Conservation (phyloP, 2,888 invertebrate species). For the Caenorhabditis zanzibari region DNA sequence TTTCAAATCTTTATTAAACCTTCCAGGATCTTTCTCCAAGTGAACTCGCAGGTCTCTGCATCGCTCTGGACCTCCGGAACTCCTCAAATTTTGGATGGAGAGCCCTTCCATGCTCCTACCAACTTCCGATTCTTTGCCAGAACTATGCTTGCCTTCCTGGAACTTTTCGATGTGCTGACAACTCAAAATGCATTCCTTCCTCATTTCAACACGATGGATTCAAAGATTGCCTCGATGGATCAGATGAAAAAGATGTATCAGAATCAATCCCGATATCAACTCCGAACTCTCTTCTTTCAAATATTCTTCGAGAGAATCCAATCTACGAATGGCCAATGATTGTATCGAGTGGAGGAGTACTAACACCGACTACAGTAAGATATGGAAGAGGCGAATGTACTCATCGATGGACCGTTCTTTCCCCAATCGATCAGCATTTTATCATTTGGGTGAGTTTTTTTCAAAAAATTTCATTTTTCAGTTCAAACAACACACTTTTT, state of each 20-base stretch:
- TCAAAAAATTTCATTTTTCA: not conserved
- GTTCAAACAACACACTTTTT: conserved; percentile 12
- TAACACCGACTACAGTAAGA: conserved; percentile 47
- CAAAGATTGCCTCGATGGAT: conserved; percentile 74
- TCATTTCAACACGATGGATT: conserved; percentile 71
- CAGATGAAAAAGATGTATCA: conserved; percentile 67
- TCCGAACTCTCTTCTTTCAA: conserved; percentile 9
- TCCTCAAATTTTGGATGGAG: conserved; percentile 72
- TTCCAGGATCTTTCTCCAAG: conserved; percentile 22
- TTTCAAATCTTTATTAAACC: not conserved
- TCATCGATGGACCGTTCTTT: conserved; percentile 55
- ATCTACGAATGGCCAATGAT: conserved; percentile 50
- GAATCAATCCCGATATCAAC: not conserved
- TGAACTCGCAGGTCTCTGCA: conserved; percentile 23
- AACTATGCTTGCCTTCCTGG: conserved; percentile 77
- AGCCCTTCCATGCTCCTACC: conserved; percentile 63
- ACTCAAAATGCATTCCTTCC: conserved; percentile 75
- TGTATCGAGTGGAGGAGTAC: conserved; percentile 33
- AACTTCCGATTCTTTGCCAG: conserved; percentile 74
- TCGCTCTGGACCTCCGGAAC: conserved; percentile 60
- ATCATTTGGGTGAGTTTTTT: conserved; percentile 40
- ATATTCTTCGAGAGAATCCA: conserved; percentile 23
- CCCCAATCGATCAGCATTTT: conserved; percentile 41
- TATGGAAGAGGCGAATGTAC: conserved; percentile 61
- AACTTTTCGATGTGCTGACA: conserved; percentile 76